These are phyloP conservation scores for Eustalomyia histrio DNA, from an alignment of 2,888 invertebrate genomes.

Conservation along the genomic window DNA sequence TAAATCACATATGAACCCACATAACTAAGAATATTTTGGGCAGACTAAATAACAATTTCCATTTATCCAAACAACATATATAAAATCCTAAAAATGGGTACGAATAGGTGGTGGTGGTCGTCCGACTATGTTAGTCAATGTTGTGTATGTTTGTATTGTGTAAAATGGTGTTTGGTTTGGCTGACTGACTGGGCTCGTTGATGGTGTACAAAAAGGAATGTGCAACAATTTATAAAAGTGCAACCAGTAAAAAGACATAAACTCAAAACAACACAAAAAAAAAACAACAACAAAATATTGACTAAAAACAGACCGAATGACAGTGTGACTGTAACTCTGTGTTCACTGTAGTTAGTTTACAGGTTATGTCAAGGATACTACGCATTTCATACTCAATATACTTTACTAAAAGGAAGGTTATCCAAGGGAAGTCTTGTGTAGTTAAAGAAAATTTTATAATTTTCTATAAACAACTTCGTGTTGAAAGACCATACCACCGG, in stretches of 20 bases:
- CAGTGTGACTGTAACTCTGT: slow-evolving; percentile 31
- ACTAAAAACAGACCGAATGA: slow-evolving; percentile 50
- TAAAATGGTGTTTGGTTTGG: background rate
- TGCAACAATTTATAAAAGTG: slow-evolving; percentile 63
- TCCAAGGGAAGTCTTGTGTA: background rate
- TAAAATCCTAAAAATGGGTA: slow-evolving; percentile 39
- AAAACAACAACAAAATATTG: slow-evolving; percentile 50
- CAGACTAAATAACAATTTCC: slow-evolving; percentile 57
- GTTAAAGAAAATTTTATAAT: no score
- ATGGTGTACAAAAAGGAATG: slow-evolving; percentile 42
- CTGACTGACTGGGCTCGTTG: background rate
- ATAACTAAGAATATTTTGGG: slow-evolving; percentile 26
- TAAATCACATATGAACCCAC: slow-evolving; percentile 40
- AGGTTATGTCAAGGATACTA: slow-evolving; percentile 58
- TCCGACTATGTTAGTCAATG: background rate
- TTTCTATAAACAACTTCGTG: no score
- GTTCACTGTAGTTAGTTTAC: slow-evolving; percentile 43
- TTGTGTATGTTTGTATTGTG: background rate
- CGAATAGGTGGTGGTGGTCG: slow-evolving; percentile 11
- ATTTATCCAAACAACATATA: slow-evolving; percentile 48
- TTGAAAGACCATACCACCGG: no score
- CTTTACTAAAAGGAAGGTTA: background rate
- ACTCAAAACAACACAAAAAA: slow-evolving; percentile 24
- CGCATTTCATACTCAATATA: slow-evolving; percentile 58
- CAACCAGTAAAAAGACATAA: slow-evolving; percentile 62